Evolutionary conservation across 2,888 invertebrate genomes (phyloP), one percentile per base, ranked within the genome.

Genomic region (Pachydiplax longipennis): DNA sequence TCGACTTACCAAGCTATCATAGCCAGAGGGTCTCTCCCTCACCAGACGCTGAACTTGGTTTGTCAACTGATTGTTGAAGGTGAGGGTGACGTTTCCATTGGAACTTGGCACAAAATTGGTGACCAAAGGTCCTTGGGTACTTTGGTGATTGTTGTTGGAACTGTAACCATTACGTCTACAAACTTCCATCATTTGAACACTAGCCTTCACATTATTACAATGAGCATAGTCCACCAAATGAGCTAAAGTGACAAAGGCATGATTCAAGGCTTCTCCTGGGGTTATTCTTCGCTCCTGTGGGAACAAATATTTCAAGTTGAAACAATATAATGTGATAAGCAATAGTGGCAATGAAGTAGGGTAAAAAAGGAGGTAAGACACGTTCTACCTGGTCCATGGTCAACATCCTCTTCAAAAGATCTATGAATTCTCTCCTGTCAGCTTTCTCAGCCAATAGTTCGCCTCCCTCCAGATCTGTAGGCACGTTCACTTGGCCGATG

Each of bases 381-480:
- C 87, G 73, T 91, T 94, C 95, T 95, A 97, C 97, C 96, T 98
- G 98, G 95, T 99, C 99, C 96, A 99, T 98, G 25, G 99, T 99
- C 91, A 99, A 96, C 99, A 99, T 99, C 93, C 98, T 96, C 95
- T 99, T 99, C 90, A 99, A 95, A 93, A 99, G 96, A 95, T 99
- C 99, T 92, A 99, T 99, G 93, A 99, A 99, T 94, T 99, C 99
- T 93, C 98, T 96, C 91, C 99, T 96, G 94, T 99, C 99, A 48
- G 98, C 98, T 94, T 99, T 99, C 94, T 99, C 99, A 0, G 99
- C 99, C 93, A 99, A 95, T 92, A 99, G 95, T 94, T 99, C 99
- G 91, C 98, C 98, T 44, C 99, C 99, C 94, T 99, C 99, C 92
- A 99, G 95, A 95, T 99, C 99, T n/a, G 98, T 98, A 91, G 98